These are phyloP conservation scores for Yponomeuta cagnagella DNA, from an alignment of 2,888 invertebrate genomes.

Conservation along the genomic window DNA sequence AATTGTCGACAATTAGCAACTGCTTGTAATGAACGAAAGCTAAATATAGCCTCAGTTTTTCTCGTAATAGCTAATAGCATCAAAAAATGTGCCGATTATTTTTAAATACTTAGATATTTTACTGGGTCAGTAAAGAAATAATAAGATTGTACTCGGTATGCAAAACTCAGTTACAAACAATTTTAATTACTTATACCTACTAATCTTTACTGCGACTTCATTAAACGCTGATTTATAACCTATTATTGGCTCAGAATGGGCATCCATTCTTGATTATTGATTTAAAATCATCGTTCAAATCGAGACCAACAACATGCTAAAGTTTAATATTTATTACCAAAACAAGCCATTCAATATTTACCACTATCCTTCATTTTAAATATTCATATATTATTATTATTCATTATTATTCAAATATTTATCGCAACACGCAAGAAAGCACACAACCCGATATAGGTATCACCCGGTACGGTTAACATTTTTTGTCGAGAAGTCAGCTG, in stretches of 20 bases:
- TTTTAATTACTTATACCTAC: not conserved
- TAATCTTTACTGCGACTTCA: not conserved
- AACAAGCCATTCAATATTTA: not conserved
- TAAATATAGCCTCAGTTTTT: slow-evolving; percentile 50
- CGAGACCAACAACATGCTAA: not conserved
- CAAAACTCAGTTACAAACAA: not conserved
- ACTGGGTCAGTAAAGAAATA: not conserved
- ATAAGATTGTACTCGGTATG: not conserved
- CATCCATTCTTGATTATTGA: too few relatives aligned
- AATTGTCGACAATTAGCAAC: slow-evolving; percentile 69
- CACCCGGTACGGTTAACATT: too few relatives aligned
- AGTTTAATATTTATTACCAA: not conserved
- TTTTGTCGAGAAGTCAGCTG: too few relatives aligned
- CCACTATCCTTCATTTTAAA: not conserved
- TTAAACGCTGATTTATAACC: not conserved
- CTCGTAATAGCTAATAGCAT: not conserved
- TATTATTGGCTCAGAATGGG: not conserved
- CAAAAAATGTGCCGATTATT: too few relatives aligned
- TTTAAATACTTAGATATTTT: too few relatives aligned
- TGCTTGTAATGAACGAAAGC: slow-evolving; percentile 57
- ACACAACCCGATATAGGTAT: too few relatives aligned
- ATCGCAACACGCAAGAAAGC: too few relatives aligned
- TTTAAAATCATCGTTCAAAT: not conserved
- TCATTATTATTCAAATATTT: too few relatives aligned
- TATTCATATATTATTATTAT: too few relatives aligned